Base-by-base conservation (phyloP, 2,113 vertebrate species). In the Benitochromis conjunctus region DNA sequence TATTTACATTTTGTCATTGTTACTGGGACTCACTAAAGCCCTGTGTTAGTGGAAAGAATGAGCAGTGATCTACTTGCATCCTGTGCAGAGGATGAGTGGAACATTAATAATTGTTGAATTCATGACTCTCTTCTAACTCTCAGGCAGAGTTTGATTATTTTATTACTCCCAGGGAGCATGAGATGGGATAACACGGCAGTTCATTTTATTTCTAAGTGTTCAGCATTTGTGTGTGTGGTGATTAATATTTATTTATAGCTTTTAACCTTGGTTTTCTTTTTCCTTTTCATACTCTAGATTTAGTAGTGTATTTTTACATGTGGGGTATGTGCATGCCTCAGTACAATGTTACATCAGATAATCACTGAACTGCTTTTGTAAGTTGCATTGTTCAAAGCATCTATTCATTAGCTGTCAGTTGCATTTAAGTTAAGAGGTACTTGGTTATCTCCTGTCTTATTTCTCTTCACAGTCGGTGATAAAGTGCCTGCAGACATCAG, bases 401-500 rank as follows among this genome's bases (percentile, higher is more conserved):
- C 24, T 3, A 36, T 16, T 48, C 55, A 31, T 26, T 66, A 86
- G 58, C 74, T 4, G 53, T 57, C n/a, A 7, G 8, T 34, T 21
- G 36, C 24, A 34, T 74, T 85, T 48, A 26, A 46, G 29, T 87
- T 18, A 62, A 55, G 36, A 66, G 46, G 48, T 81, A 12, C 34
- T 81, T 14, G 19, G 46, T 12, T 81, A 10, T 89, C 6, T 81
- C 48, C 29, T 84, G 6, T 86, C 18, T 82, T 89, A 11, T 71
- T 87, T 92, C 64, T 83, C 79, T 93, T 82, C 93, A 88, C 92
- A 99, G 99, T 99, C 96, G 99, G 99, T 85, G 99, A 99, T 95
- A 99, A 99, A 96, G 99, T 99, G 94, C 98, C 98, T 93, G 98
- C 99, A 77, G 99, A 99, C 92, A 99, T 99, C 94, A 97, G 99